Conservation (phyloP, 2,113 vertebrate genomes). For the Syrmaticus mikado region DNA sequence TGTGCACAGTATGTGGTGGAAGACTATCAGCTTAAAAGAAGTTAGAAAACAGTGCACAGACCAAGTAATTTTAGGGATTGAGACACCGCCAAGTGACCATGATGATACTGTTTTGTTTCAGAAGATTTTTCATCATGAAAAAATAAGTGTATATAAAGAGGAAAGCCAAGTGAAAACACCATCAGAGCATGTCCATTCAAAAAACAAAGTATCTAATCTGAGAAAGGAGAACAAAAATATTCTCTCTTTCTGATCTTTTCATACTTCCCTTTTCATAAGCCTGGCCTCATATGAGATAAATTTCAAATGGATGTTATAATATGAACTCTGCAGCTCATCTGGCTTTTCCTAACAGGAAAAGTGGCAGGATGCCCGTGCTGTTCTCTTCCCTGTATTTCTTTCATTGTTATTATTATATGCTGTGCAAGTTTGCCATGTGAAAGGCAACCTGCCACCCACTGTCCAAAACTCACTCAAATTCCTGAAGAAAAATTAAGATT, state of each 20-base stretch:
- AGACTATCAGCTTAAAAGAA: neutral
- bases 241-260: neutral
- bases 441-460: neutral
- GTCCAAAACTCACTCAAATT: conserved; percentile 30
- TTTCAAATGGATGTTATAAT: neutral
- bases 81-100: neutral
- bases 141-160: neutral
- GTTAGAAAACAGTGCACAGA: neutral
- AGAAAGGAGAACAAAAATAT: neutral
- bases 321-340: neutral
- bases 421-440: conserved; percentile 28
- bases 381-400: neutral
- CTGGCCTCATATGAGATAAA: neutral
- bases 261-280: neutral
- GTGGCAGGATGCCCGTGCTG: fast-evolving
- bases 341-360: neutral
- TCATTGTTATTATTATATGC: neutral
- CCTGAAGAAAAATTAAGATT: conserved; percentile 41
- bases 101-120: neutral
- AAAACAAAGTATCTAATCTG: neutral
- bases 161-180: neutral
- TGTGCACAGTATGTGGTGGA: neutral
- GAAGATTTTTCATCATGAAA: neutral
- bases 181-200: neutral
- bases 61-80: neutral